Base-by-base conservation (phyloP, 2,113 vertebrate species). In the Lonchura striata region DNA sequence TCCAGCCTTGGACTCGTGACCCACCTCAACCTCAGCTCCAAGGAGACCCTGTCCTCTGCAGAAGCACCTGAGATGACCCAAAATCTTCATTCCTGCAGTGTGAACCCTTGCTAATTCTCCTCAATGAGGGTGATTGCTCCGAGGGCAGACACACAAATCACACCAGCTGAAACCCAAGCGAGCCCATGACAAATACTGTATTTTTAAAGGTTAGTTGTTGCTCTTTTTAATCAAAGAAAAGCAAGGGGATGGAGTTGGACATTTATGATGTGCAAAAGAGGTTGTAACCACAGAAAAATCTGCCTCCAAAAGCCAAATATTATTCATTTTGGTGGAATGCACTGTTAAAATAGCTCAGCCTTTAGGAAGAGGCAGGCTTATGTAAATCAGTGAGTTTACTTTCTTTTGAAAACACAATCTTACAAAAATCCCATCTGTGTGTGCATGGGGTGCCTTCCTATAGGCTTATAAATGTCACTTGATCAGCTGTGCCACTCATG, bases 221-320 rank as follows among this genome's bases (percentile, higher is more conserved):
- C 31, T 92, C 77, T 96, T 94, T 78, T 90, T 86, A 94, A 97
- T 91, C 88, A 97, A 95, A 96, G 85, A 88, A 96, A 96, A 97
- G 77, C 82, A 95, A 88, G 86, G 90, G 90, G 80, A 94, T 85
- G 50, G 77, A 64, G 57, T 90, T 95, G 61, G 81, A 82, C 91
- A 93, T 97, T 95, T 94, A 94, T 90, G 89, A 96, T 96, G 91
- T 97, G 89, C 84, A 85, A 86, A 94, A 93, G 94, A 93, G 82
- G 93, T 97, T 96, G 80, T 95, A 92, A 95, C 95, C 86, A 91
- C 96, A 46, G 59, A 97, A 96, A 97, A 96, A 95, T 96, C 70
- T 97, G 70, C 60, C 64, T 95, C 92, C 76, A 84, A 94, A 97
- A 87, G 86, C 84, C 92, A 97, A 92, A 88, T 91, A 57, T 96